Percentiles rank a stretch among this genome's conserved stretches.
Evolutionary conservation across 2,888 invertebrate genomes (phyloP).

Genomic region (Ophioninae sp.): DNA sequence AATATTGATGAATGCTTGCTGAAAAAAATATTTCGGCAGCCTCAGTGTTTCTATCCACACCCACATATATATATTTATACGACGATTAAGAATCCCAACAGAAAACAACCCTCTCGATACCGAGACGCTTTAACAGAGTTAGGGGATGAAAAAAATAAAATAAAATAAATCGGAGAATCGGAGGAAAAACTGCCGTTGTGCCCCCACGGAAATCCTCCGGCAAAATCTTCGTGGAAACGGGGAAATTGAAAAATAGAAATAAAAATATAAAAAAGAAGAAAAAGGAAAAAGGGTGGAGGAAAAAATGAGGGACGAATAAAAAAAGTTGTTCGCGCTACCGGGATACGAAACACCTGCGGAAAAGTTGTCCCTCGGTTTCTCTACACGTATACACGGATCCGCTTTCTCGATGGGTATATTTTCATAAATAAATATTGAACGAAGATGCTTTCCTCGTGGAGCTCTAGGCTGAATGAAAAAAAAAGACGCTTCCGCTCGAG

Average conservation of each 20-base stretch:
- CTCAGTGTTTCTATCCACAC: not conserved
- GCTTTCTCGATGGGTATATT: slow-evolving; percentile 26
- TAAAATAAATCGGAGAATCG: slow-evolving; percentile 10
- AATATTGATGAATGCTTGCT: not conserved
- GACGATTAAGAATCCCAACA: not conserved
- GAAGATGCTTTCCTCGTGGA: slow-evolving; percentile 19
- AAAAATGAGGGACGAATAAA: slow-evolving; percentile 5
- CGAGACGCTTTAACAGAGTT: slow-evolving; percentile 12
- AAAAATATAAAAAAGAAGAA: slow-evolving; percentile 4
- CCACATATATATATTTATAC: not conserved
- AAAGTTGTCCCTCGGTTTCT: slow-evolving; percentile 36
- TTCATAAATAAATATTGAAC: slow-evolving; percentile 58
- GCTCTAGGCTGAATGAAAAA: not conserved
- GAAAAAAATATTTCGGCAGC: not conserved
- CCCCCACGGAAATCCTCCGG: not conserved
- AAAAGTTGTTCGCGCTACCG: slow-evolving; percentile 26
- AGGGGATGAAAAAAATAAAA: slow-evolving; percentile 22
- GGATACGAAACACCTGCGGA: slow-evolving; percentile 29
- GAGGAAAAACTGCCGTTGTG: not conserved
- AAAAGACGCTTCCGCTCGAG: slow-evolving; percentile 5
- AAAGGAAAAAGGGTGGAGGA: not conserved
- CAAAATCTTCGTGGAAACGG: slow-evolving; percentile 3
- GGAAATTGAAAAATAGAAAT: slow-evolving; percentile 26
- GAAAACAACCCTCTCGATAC: slow-evolving; percentile 12
- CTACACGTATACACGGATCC: slow-evolving; percentile 6